A percentile compares a stretch with the other conserved stretches of the same genome.
These are phyloP conservation scores for Bombus breviceps DNA, from an alignment of 1,140 invertebrate species.

Conservation along the genomic window DNA sequence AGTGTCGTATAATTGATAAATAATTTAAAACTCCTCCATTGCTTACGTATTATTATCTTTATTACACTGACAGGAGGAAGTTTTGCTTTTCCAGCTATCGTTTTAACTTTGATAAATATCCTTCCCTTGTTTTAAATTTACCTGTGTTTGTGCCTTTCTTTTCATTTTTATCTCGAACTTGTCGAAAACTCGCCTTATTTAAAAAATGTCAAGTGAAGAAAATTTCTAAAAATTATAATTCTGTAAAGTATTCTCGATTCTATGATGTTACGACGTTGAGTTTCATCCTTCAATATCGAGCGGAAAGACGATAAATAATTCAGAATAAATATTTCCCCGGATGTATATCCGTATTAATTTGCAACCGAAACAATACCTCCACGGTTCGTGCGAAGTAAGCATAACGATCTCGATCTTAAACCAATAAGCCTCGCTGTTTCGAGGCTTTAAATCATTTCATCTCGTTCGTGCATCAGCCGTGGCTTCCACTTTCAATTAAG, in stretches of 20 bases:
- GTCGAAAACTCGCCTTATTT: not conserved
- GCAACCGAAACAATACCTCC: not conserved
- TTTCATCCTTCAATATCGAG: no score
- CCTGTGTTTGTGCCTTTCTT: not conserved
- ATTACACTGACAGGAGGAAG: not conserved
- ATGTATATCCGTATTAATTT: not conserved
- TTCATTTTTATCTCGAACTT: not conserved
- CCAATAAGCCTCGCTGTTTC: not conserved
- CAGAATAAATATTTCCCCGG: not conserved
- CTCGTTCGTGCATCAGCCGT: slow-evolving; percentile 18
- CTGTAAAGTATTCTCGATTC: not conserved
- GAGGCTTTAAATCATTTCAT: not conserved
- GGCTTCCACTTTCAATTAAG: slow-evolving; percentile 49
- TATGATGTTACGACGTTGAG: no score
- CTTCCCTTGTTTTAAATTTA: no score
- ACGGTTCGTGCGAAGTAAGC: not conserved
- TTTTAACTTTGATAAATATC: not conserved
- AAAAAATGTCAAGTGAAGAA: not conserved
- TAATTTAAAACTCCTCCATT: not conserved
- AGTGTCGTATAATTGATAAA: not conserved
- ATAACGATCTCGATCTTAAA: not conserved
- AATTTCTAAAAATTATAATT: not conserved
- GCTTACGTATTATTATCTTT: not conserved
- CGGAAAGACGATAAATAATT: no score
- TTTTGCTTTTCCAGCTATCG: not conserved